phyloP scores from a whole-genome alignment of 2,113 vertebrate species.

The Urocynchramus pylzowi region DNA sequence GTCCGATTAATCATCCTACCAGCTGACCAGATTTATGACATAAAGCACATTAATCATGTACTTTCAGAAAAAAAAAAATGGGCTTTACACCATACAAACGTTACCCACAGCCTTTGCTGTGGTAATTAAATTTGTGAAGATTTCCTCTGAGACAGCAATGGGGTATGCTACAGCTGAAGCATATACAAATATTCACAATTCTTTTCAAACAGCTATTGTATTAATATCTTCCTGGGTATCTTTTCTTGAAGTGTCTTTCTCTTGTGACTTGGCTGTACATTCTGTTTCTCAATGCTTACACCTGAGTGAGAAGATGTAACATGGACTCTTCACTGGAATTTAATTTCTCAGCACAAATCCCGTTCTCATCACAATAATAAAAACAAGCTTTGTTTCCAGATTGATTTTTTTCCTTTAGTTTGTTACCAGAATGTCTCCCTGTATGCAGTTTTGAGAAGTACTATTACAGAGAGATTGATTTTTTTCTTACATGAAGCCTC shows the following conservation, averaged over 20 bases:
- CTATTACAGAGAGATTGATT: background rate
- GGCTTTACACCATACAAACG: background rate
- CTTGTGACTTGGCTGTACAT: background rate
- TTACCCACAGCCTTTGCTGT: background rate
- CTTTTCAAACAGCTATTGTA: background rate
- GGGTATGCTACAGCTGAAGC: background rate
- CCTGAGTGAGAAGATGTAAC: background rate
- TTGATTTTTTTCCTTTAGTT: background rate
- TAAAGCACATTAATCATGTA: background rate
- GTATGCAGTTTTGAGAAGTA: background rate
- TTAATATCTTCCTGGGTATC: background rate
- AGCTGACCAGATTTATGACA: slow-evolving; percentile 8
- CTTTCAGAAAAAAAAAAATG: background rate
- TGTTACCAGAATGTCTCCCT: background rate
- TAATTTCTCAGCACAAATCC: background rate
- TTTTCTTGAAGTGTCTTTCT: background rate
- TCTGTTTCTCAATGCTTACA: background rate
- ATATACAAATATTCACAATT: slow-evolving; percentile 1
- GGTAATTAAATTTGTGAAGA: slow-evolving; percentile 1
- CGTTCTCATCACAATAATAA: background rate
- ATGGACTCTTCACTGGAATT: background rate
- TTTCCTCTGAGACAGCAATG: background rate
- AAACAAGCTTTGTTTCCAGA: background rate
- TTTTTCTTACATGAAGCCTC: background rate
- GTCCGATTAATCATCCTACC: background rate